Percentiles rank a stretch among this genome's conserved stretches.
These are phyloP conservation scores for Dreissena polymorpha DNA, from an alignment of 1,140 invertebrate species.

Conservation along the genomic window DNA sequence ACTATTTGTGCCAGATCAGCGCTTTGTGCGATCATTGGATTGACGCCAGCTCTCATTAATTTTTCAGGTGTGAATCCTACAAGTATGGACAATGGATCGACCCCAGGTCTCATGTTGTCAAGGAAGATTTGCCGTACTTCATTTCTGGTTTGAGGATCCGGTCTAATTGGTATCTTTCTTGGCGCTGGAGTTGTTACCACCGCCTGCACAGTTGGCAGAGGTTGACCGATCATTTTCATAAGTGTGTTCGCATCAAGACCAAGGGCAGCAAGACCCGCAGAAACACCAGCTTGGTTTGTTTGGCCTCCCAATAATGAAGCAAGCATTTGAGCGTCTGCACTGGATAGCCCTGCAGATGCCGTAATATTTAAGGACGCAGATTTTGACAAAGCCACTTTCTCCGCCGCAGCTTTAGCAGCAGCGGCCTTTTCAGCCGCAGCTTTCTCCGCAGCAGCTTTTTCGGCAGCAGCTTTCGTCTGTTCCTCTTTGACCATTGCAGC, in stretches of 20 bases:
- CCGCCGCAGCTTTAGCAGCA: not conserved
- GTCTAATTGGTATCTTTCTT: slow-evolving; percentile 36
- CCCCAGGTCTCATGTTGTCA: slow-evolving; percentile 29
- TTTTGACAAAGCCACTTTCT: not conserved
- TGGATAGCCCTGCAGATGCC: not conserved
- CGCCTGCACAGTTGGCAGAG: not conserved
- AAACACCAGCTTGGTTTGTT: not conserved
- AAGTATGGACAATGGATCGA: slow-evolving; percentile 49
- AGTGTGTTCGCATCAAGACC: slow-evolving; percentile 25
- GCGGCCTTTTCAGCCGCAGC: slow-evolving; percentile 19
- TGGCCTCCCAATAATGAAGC: not conserved
- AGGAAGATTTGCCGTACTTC: slow-evolving; percentile 51
- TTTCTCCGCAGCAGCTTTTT: slow-evolving; percentile 20
- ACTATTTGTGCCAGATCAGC: slow-evolving; percentile 47
- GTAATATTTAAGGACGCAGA: slow-evolving; percentile 22
- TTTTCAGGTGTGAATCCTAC: slow-evolving; percentile 52
- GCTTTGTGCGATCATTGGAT: slow-evolving; percentile 52
- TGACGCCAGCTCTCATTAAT: slow-evolving; percentile 49
- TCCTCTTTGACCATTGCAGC: slow-evolving; percentile 8
- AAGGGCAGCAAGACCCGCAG: not conserved
- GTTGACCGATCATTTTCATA: not conserved
- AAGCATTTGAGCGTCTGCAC: slow-evolving; percentile 30
- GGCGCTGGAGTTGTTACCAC: slow-evolving; percentile 17
- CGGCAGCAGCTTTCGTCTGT: not conserved
- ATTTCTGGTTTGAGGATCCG: slow-evolving; percentile 40